Conservation (phyloP, 35 echinoderm and acorn worm species). For the Heliocidaris erythrogramma region DNA sequence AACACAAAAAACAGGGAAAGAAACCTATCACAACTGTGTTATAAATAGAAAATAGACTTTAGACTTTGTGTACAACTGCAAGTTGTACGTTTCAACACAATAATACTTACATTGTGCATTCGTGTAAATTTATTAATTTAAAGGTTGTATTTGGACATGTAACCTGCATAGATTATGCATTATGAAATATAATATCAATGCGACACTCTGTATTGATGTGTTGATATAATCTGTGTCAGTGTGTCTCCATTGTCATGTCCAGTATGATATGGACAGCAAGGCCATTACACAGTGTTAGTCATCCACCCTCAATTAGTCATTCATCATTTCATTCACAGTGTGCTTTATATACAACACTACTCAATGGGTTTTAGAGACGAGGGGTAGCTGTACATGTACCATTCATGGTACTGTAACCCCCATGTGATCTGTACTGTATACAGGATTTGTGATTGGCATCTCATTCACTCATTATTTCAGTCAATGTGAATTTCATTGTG, state of each 20-base stretch:
- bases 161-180: too few species aligned
- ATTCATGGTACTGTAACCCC: not conserved
- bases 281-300: not conserved
- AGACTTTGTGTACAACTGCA: too few species aligned
- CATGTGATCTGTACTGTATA: not conserved
- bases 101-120: too few species aligned
- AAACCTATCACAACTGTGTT: too few species aligned
- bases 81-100: too few species aligned
- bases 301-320: not conserved
- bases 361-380: not conserved
- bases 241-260: not conserved
- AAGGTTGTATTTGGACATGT: too few species aligned
- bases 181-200: not conserved
- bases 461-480: too few species aligned
- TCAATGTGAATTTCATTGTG: too few species aligned
- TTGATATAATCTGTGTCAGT: not conserved
- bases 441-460: too few species aligned
- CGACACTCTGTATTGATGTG: not conserved
- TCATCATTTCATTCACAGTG: constrained; percentile 28
- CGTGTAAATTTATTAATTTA: too few species aligned
- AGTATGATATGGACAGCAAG: not conserved
- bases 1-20: too few species aligned
- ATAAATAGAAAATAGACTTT: too few species aligned
- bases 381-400: not conserved
- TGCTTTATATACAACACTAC: not conserved